Evolutionary conservation across 2,888 invertebrate species (phyloP).

Genomic region (Hypomecis atomaria): DNA sequence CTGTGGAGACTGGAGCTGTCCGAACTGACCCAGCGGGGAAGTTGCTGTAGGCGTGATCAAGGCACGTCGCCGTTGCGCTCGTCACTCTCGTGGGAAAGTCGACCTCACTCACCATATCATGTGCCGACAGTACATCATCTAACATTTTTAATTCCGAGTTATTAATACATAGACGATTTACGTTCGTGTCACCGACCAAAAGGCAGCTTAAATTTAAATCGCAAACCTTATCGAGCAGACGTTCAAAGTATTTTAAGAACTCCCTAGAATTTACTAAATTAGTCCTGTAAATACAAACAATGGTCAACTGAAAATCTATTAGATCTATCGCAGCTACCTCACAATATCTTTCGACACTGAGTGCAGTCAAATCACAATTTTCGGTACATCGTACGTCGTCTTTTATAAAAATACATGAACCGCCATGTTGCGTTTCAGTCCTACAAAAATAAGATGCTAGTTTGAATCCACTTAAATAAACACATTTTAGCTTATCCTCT

Average conservation of each 20-base stretch:
- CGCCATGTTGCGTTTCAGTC: no score
- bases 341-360: conserved; percentile 14
- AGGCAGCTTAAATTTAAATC: conserved; percentile 9
- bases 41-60: not conserved
- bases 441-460: no score
- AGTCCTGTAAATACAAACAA: conserved; percentile 25
- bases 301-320: conserved; percentile 11
- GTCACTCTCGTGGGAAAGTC: conserved; percentile 15
- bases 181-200: conserved; percentile 22
- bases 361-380: not conserved
- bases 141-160: conserved; percentile 4
- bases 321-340: conserved; percentile 26
- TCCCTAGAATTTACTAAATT: conserved; percentile 9
- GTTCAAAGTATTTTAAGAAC: conserved; percentile 10
- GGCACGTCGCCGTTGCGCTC: not conserved
- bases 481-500: no score
- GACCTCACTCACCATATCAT: conserved; percentile 10
- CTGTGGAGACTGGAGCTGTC: no score
- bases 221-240: conserved; percentile 22
- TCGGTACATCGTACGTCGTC: conserved; percentile 12
- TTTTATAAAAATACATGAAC: no score
- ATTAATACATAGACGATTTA: not conserved
- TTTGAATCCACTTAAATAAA: no score
- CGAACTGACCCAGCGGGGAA: no score
- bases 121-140: conserved; percentile 14